Conservation (phyloP, 2,113 vertebrate genomes). For the Herpetotheres cachinnans region DNA sequence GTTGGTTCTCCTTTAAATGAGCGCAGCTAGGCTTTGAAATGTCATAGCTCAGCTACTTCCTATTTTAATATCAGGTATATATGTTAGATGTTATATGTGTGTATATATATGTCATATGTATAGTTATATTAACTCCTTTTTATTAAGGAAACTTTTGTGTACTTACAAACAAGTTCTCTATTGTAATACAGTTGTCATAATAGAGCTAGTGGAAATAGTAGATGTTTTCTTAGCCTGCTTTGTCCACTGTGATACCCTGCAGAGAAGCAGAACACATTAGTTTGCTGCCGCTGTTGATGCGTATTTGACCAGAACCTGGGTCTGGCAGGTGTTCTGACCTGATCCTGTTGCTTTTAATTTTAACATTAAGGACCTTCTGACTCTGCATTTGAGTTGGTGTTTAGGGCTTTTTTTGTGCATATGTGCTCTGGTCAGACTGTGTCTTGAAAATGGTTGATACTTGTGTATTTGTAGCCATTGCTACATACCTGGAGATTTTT, state of each 20-base stretch:
- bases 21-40: neutral
- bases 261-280: neutral
- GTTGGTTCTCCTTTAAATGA: neutral
- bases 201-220: neutral
- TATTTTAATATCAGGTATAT: neutral
- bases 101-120: neutral
- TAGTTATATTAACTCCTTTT: neutral
- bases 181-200: neutral
- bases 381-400: neutral
- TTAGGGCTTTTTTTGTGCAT: neutral
- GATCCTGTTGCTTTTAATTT: neutral
- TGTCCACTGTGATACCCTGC: neutral
- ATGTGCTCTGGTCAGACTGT: neutral
- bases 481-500: neutral
- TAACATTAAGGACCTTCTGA: neutral
- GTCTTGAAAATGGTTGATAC: neutral
- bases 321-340: neutral
- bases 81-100: accelerated
- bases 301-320: neutral
- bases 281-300: neutral
- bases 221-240: neutral
- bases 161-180: neutral
- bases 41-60: neutral
- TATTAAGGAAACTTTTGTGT: neutral
- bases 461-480: neutral